phyloP scores from a whole-genome alignment of 2,113 vertebrate genomes.

The human (Homo sapiens) region DNA sequence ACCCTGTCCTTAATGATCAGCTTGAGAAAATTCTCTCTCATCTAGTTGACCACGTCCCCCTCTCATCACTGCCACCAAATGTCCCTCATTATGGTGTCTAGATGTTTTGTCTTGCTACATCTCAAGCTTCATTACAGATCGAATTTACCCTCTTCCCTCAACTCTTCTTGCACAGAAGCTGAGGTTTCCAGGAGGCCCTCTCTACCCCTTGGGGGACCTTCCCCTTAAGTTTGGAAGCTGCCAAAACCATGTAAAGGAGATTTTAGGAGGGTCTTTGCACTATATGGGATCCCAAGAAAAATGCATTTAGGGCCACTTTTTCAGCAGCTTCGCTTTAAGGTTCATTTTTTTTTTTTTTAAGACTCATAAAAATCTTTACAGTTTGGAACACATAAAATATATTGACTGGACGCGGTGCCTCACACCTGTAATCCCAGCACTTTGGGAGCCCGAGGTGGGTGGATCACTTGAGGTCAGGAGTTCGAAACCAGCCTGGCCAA shows the following conservation, averaged over 20 bases:
- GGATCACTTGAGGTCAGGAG: no score
- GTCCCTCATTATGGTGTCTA: accelerated
- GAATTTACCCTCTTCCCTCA: accelerated
- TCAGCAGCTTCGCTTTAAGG: neutral
- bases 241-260: accelerated
- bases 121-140: accelerated
- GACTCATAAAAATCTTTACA: neutral
- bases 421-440: no score
- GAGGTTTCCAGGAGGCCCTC: no score
- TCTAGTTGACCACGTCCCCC: accelerated
- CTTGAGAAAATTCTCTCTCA: neutral
- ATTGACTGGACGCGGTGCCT: no score
- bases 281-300: accelerated
- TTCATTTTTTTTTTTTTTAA: neutral
- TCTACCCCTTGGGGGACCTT: neutral
- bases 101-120: accelerated
- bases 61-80: accelerated
- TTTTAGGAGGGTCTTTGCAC: accelerated
- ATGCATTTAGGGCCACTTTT: neutral
- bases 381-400: neutral
- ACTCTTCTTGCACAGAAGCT: neutral
- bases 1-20: no score
- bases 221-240: neutral
- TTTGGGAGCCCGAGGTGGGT: no score
- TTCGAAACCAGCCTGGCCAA: no score